Conservation (phyloP, 2,888 invertebrate species). For the Panorpa germanica region DNA sequence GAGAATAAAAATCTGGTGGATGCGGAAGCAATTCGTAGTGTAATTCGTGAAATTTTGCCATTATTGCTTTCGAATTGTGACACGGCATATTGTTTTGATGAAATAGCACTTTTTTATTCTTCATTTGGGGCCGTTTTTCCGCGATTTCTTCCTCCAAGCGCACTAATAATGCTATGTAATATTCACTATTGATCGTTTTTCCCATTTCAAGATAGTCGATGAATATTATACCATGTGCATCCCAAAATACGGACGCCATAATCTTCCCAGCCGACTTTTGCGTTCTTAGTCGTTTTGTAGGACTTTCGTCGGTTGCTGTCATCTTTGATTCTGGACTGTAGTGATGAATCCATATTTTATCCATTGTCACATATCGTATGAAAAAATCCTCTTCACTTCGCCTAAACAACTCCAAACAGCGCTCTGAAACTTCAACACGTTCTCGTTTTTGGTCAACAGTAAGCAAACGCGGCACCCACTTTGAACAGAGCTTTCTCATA, state of each 20-base stretch:
- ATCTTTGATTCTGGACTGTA: conserved; percentile 14
- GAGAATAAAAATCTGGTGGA: too few species aligned
- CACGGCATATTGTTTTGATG: too few species aligned
- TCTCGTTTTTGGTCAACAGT: conserved; percentile 12
- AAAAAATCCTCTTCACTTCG: conserved; percentile 14
- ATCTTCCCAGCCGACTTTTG: conserved; percentile 15
- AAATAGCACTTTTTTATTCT: conserved; percentile 15
- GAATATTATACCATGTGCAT: conserved; percentile 16
- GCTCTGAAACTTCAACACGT: conserved; percentile 11
- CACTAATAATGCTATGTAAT: conserved; percentile 14
- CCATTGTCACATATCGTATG: conserved; percentile 15
- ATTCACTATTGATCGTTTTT: conserved; percentile 15
- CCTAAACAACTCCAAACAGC: conserved; percentile 10
- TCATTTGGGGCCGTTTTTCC: conserved; percentile 15
- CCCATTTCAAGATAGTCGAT: conserved; percentile 17
- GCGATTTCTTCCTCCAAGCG: conserved; percentile 14
- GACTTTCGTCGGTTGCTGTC: conserved; percentile 8
- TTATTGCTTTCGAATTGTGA: too few species aligned
- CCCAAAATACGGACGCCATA: conserved; percentile 18
- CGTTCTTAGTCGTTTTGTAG: conserved; percentile 15
- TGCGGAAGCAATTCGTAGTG: too few species aligned
- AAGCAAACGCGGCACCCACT: too few species aligned
- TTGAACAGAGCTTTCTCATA: too few species aligned
- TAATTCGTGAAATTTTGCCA: too few species aligned
- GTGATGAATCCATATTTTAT: conserved; percentile 16